Evolutionary conservation across 2,113 vertebrate species (phyloP), one percentile per base, ranked within the genome.

Genomic region (Piaya cayana): DNA sequence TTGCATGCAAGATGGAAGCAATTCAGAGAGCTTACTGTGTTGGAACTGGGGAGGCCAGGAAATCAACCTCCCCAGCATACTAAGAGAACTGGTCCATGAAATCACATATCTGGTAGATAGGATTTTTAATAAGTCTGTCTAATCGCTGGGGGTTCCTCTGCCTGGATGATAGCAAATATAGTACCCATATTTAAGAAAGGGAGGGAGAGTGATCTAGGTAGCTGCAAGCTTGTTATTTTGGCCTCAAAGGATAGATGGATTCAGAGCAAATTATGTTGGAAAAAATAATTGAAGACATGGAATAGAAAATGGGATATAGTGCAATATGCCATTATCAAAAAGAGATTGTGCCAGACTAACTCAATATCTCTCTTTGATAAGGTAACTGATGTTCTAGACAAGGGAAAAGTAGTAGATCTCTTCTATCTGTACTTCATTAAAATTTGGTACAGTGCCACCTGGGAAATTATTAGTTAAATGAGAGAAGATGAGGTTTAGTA

Each of bases 311-410:
- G 81, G 86, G 87, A 95, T 97, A 95, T 87, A 95, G 93, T 87
- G 89, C 93, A 95, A 93, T 93, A 91, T 84, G 58, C 94, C 77
- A 87, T 96, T 95, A 95, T 96, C 94, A 93, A 95, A 97, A 96
- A 94, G 69, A 95, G 94, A 92, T 96, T 95, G 93, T 91, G 81
- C 74, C 94, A 87, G 95, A 92, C 93, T 95, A 96, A 92, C 89
- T 94, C 37, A 20, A 95, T 97, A 95, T 96, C 96, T 93, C 64
- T 95, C 95, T 96, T 95, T 95, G 93, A 96, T 97, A 97, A 96
- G 80, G 77, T 91, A 95, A 97, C 92, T 96, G 95, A 96, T 97
- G 95, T 95, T 95, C 95, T 89, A 91, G 95, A 95, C 83, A 95
- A 93, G 62, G 65, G 95, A 95, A 95, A 95, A 95, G 70, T 67